A percentile compares a stretch with the other conserved stretches of the same genome.
phyloP scores from a whole-genome alignment of 2,113 vertebrate species.

The Perca fluviatilis region DNA sequence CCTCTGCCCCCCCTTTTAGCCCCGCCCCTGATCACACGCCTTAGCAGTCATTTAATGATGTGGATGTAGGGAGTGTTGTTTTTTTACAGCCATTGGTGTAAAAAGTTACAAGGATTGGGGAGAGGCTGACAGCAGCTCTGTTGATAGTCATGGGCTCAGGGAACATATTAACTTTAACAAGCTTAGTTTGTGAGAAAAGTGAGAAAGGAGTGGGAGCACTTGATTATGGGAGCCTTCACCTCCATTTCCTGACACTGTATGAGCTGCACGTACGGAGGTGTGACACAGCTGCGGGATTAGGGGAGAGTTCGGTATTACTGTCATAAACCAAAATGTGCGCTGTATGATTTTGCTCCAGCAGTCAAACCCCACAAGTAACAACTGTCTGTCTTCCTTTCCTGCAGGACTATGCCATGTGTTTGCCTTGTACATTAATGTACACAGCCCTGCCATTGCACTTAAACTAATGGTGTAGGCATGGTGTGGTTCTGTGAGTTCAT shows the following conservation, averaged over 20 bases:
- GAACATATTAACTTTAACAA: conserved; percentile 29
- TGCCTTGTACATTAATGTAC: not conserved
- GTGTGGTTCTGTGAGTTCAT: not conserved
- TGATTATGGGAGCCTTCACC: conserved; percentile 37
- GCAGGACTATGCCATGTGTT: not conserved
- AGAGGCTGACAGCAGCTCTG: conserved; percentile 6
- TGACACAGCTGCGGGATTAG: conserved; percentile 44
- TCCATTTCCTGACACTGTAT: conserved; percentile 8
- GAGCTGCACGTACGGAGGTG: conserved; percentile 37
- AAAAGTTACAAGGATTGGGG: not conserved
- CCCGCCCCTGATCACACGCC: too few relatives aligned
- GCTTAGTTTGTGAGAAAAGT: conserved; percentile 22
- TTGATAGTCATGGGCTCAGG: not conserved
- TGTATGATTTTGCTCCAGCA: conserved; percentile 13
- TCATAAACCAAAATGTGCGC: conserved; percentile 14
- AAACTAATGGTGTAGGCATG: not conserved
- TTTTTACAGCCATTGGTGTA: conserved; percentile 1
- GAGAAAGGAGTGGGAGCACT: conserved; percentile 32
- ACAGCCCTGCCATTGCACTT: not conserved
- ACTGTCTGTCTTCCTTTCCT: not conserved
- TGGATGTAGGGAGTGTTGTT: not conserved
- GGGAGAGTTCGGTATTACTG: conserved; percentile 27
- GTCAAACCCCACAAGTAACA: not conserved
- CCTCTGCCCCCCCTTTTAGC: too few relatives aligned
- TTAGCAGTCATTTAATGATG: not conserved